A percentile compares a stretch with the other conserved stretches of the same genome.
Conservation (phyloP, 2,113 vertebrate species). For the Mohoua ochrocephala region DNA sequence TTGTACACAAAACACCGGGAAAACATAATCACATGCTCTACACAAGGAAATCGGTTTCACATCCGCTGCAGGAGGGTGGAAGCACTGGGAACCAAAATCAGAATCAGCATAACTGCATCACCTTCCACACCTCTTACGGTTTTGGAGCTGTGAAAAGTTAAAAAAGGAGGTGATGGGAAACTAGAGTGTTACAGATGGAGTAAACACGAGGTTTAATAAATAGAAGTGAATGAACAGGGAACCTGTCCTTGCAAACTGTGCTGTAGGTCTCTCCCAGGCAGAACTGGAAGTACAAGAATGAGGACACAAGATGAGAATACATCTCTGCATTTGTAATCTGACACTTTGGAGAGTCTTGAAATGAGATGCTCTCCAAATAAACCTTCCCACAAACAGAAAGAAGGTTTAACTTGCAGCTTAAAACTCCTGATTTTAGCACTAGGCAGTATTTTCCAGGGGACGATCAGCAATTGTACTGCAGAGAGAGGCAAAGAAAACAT, state of each 20-base stretch:
- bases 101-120: neutral
- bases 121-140: neutral
- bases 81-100: neutral
- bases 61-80: neutral
- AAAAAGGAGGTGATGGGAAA: neutral
- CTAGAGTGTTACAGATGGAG: neutral
- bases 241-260: rapidly evolving
- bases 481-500: neutral
- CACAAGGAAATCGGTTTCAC: neutral
- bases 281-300: neutral
- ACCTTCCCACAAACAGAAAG: neutral
- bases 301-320: neutral
- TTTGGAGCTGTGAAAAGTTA: neutral
- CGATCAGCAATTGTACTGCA: neutral
- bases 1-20: neutral
- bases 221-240: neutral
- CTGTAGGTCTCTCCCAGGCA: neutral
- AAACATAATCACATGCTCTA: neutral
- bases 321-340: neutral
- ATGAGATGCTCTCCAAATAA: neutral
- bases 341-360: neutral
- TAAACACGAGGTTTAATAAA: neutral
- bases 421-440: neutral
- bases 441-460: neutral
- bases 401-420: neutral